phyloP scores from a whole-genome alignment of 2,797 vertebrate genomes.

The Emys orbicularis region DNA sequence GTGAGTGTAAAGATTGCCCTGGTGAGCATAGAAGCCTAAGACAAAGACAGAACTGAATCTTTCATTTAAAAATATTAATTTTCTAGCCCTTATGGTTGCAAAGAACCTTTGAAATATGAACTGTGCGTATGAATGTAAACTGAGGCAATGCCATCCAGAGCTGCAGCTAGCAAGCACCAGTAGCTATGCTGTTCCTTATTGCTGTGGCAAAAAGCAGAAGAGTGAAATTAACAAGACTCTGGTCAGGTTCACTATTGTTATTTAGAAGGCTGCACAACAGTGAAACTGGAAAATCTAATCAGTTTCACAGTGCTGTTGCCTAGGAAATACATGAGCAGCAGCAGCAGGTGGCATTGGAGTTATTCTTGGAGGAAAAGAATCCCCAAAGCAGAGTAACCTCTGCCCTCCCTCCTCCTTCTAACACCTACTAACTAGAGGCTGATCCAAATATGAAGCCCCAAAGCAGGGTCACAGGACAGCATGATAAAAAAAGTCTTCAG shows the following conservation, averaged over 20 bases:
- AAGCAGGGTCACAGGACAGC: not conserved
- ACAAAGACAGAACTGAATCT: constrained; percentile 2
- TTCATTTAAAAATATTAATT: constrained; percentile 15
- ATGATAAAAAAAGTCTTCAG: not conserved
- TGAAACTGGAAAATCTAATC: not conserved
- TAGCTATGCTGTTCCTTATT: not conserved
- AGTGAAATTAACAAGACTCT: not conserved
- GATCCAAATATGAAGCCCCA: not conserved
- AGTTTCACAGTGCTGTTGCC: not conserved
- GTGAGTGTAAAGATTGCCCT: fast-evolving
- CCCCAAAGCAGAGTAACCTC: not conserved
- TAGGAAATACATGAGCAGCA: not conserved
- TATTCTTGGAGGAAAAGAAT: not conserved
- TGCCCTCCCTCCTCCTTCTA: not conserved
- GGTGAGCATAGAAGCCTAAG: not conserved
- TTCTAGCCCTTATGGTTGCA: constrained; percentile 5
- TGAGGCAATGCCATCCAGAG: not conserved
- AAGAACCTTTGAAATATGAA: constrained; percentile 37
- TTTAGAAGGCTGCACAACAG: not conserved
- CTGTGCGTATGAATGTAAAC: not conserved
- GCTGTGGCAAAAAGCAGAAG: not conserved
- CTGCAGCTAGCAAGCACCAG: not conserved
- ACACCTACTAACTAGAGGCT: not conserved
- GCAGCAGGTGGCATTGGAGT: not conserved
- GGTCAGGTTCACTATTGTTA: not conserved